Evolutionary conservation across 2,888 invertebrate species (phyloP).

Genomic region (Lasiommata megera): DNA sequence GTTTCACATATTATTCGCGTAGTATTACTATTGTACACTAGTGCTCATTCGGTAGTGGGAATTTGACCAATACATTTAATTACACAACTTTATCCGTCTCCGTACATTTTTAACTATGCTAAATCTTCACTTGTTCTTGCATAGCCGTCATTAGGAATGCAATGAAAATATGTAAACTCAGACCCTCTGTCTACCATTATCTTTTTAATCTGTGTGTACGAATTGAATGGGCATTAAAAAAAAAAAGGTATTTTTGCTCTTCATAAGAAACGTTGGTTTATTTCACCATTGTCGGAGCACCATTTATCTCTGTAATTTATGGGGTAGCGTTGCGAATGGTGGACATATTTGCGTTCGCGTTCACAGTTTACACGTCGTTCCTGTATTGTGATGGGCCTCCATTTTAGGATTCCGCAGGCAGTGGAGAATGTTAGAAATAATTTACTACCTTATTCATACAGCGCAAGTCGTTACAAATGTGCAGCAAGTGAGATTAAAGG

Average conservation of each 20-base stretch:
- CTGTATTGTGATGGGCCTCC: slow-evolving; percentile 48
- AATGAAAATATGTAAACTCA: background rate
- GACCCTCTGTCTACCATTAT: no score
- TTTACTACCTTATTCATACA: slow-evolving; percentile 4
- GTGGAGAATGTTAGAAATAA: slow-evolving; percentile 2
- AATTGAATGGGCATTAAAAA: slow-evolving; percentile 64
- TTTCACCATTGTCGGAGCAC: slow-evolving; percentile 74
- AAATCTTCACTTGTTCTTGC: no score
- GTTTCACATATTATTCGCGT: no score
- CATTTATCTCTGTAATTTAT: slow-evolving; percentile 80
- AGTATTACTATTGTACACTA: no score
- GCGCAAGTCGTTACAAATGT: background rate
- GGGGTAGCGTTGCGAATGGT: slow-evolving; percentile 68
- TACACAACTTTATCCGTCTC: no score
- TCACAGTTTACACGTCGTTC: slow-evolving; percentile 40
- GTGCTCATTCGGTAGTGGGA: no score
- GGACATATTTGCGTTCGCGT: slow-evolving; percentile 64
- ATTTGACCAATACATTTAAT: no score
- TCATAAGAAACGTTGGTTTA: slow-evolving; percentile 72
- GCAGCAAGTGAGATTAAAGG: background rate
- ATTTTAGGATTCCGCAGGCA: slow-evolving; percentile 19
- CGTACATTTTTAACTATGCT: no score
- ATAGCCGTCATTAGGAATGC: background rate
- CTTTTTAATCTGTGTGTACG: background rate
- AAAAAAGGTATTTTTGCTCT: slow-evolving; percentile 68